A percentile compares a stretch with the other conserved stretches of the same genome.
phyloP scores from a whole-genome alignment of 1,140 invertebrate species.

The Pectinophora gossypiella region DNA sequence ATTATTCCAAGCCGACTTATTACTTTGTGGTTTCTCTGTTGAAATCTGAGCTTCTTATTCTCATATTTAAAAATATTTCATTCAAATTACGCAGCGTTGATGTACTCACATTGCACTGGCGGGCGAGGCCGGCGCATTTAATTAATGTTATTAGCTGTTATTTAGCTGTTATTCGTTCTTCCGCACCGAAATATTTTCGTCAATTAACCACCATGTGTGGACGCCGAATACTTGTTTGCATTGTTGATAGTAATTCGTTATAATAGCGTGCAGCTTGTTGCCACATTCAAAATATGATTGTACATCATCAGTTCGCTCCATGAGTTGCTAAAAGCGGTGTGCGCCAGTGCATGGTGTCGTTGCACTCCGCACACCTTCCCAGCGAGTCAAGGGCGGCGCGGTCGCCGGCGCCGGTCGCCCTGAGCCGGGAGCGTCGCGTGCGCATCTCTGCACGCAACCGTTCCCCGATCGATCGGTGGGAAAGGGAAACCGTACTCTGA shows the following conservation, averaged over 20 bases:
- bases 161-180: neutral
- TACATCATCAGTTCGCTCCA: neutral
- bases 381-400: constrained; percentile 45
- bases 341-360: constrained; percentile 33
- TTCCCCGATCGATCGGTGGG: constrained; percentile 18
- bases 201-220: neutral
- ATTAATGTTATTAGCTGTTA: constrained; percentile 31
- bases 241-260: too few species aligned
- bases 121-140: constrained; percentile 21
- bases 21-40: too few species aligned
- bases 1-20: too few species aligned
- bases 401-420: neutral
- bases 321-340: neutral
- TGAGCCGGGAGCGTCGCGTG: constrained; percentile 22
- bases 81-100: neutral
- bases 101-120: constrained; percentile 7
- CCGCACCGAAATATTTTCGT: constrained; percentile 1
- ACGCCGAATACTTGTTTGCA: too few species aligned
- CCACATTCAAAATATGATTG: neutral
- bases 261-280: neutral
- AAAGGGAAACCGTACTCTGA: constrained; percentile 10
- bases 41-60: too few species aligned
- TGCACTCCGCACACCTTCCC: constrained; percentile 38
- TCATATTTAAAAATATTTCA: neutral
- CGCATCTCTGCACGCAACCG: constrained; percentile 37